Conservation (phyloP, 2,888 invertebrate genomes). For the Crossocerus cetratus region DNA sequence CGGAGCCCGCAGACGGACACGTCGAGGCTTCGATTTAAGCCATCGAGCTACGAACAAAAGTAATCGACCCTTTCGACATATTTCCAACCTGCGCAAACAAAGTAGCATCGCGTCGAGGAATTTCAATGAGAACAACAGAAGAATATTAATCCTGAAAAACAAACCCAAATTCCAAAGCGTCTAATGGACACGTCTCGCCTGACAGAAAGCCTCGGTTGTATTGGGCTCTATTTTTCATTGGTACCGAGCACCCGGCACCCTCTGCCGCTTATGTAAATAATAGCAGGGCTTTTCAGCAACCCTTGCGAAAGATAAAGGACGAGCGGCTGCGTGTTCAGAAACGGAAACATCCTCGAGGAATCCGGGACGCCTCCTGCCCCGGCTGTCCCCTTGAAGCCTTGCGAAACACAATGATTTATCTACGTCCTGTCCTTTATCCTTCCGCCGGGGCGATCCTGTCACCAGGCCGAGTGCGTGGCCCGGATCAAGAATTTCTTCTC, state of each 20-base stretch:
- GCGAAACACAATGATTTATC: conserved; percentile 58
- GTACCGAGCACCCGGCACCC: no score
- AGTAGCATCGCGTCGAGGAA: no score
- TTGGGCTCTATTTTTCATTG: no score
- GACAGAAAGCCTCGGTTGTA: no score
- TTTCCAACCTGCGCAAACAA: no score
- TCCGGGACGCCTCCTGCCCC: neutral
- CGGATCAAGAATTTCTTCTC: conserved; percentile 58
- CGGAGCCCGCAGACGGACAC: neutral
- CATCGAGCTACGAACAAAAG: no score
- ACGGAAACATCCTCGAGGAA: conserved; percentile 18
- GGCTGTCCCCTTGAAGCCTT: conserved; percentile 4
- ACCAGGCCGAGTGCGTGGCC: conserved; percentile 46
- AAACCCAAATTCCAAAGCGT: no score
- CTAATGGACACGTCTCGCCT: no score
- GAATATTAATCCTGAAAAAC: no score
- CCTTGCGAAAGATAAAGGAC: conserved; percentile 7
- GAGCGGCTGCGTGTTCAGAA: neutral
- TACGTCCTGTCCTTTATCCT: conserved; percentile 57
- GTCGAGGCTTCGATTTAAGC: no score
- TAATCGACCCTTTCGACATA: no score
- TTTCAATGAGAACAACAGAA: no score
- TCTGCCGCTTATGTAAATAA: conserved; percentile 3
- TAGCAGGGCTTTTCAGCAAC: neutral
- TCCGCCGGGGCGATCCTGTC: conserved; percentile 51